Evolutionary conservation across 1,140 invertebrate genomes (phyloP).

Genomic region (Oryctes rhinoceros): DNA sequence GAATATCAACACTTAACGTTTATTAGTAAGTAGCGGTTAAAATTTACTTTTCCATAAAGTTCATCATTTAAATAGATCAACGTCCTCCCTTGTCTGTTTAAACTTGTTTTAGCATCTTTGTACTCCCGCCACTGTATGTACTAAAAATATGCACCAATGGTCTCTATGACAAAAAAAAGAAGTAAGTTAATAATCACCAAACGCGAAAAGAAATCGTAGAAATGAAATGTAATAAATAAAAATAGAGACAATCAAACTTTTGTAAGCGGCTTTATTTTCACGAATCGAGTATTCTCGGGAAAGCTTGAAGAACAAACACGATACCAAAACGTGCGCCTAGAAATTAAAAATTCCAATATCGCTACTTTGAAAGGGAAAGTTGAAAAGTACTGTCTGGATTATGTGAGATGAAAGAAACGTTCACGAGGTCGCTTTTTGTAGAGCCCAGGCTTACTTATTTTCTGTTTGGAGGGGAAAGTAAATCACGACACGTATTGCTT

Average conservation of each 20-base stretch:
- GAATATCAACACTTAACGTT: too few species aligned
- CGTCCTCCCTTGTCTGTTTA: too few species aligned
- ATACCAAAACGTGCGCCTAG: background rate
- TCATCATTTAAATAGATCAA: too few species aligned
- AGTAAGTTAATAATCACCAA: background rate
- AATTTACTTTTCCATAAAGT: too few species aligned
- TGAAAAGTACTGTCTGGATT: conserved; percentile 25
- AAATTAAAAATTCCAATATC: conserved; percentile 34
- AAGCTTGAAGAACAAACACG: background rate
- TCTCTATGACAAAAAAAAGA: background rate
- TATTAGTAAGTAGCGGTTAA: too few species aligned
- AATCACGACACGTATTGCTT: background rate
- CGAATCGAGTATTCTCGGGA: background rate
- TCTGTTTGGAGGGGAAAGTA: background rate
- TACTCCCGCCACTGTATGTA: too few species aligned
- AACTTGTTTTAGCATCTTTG: too few species aligned
- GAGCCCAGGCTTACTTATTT: background rate
- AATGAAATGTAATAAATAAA: conserved; percentile 29
- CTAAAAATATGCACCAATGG: too few species aligned
- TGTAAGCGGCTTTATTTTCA: conserved; percentile 13
- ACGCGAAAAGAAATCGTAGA: background rate
- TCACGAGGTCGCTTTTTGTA: background rate
- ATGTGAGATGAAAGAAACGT: conserved; percentile 30
- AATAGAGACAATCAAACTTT: conserved; percentile 19
- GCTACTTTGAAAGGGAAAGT: background rate